A percentile compares a stretch with the other conserved stretches of the same genome.
phyloP scores from a whole-genome alignment of 2,888 invertebrate species.

The Leptogaster cylindrica region DNA sequence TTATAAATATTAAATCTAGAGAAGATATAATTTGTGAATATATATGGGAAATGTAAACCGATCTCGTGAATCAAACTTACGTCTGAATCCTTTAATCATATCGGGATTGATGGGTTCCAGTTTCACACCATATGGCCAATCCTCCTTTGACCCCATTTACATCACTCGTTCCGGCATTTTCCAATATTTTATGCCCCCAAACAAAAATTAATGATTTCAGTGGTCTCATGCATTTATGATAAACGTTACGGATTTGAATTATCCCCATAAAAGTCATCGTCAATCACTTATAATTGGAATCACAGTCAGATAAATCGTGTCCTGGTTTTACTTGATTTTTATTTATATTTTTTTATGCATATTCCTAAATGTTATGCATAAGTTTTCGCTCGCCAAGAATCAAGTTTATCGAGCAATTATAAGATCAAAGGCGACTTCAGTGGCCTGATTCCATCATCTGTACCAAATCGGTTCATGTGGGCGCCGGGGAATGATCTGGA shows the following conservation, averaged over 20 bases:
- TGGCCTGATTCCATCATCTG: not conserved
- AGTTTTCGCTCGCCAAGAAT: too few species aligned
- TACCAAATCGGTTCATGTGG: not conserved
- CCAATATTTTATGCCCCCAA: too few species aligned
- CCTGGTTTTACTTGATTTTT: constrained; percentile 1
- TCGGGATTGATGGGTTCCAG: too few species aligned
- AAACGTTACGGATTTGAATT: constrained; percentile 17
- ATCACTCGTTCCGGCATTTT: too few species aligned
- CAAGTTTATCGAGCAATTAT: constrained; percentile 1
- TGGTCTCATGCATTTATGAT: constrained; percentile 10
- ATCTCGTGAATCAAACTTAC: too few species aligned
- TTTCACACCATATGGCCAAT: too few species aligned
- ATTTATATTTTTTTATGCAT: constrained; percentile 1
- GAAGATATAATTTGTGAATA: too few species aligned
- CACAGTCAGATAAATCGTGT: not conserved
- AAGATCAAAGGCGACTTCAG: constrained; percentile 10
- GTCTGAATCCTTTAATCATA: too few species aligned
- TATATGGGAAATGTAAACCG: too few species aligned
- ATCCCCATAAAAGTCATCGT: constrained; percentile 27
- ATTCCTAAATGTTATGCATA: not conserved
- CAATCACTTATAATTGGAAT: constrained; percentile 20
- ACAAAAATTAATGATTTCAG: constrained; percentile 29
- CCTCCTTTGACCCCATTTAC: too few species aligned
- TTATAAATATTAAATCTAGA: too few species aligned
- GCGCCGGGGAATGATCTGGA: not conserved